Evolutionary conservation across 2,797 vertebrate species (phyloP), one percentile per base, ranked within the genome.

Genomic region (Neomorphus geoffroyi): DNA sequence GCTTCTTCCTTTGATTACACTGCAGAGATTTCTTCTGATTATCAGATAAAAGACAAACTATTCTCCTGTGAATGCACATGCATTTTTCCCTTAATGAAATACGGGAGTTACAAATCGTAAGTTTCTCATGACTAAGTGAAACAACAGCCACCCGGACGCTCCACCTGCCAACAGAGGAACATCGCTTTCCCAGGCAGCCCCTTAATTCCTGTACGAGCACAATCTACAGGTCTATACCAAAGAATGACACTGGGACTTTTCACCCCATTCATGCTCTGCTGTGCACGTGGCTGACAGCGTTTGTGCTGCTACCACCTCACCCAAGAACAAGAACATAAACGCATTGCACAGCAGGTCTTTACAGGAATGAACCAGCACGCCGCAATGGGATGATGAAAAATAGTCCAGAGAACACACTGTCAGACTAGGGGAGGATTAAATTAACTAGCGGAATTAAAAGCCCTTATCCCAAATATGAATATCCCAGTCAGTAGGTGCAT

Each of bases 381-480:
- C 67, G 74, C 61, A 93, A 90, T 80, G 28, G 73, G 67, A 90
- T 91, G 65, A 95, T 94, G 87, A 96, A 96, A 94, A 85, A 91
- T 7, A 51, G 75, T 67, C 74, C 84, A 82, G 80, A 88, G 64
- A 91, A 88, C 67, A 84, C 0, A 0, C 56, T 82, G 77, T 72
- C 77, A 78, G 87, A 92, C 79, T 74, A 56, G n/a, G 64, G 77
- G 60, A n/a, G n/a, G 75, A 83, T 91, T 94, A 86, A 86, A 86
- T 94, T 90, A 94, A 92, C 94, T 21, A 61, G 41, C 18, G 9
- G 75, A 89, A 94, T 96, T 96, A 94, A 92, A 91, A 93, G 27
- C 80, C 58, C 58, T 74, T 56, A 85, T 66, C 73, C 94, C 84
- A 81, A 69, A 83, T 51, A 86, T 5, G 28, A 88, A 85, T 35